Evolutionary conservation across 2,797 vertebrate species (phyloP).

Genomic region (Philypnodon macrostomus): DNA sequence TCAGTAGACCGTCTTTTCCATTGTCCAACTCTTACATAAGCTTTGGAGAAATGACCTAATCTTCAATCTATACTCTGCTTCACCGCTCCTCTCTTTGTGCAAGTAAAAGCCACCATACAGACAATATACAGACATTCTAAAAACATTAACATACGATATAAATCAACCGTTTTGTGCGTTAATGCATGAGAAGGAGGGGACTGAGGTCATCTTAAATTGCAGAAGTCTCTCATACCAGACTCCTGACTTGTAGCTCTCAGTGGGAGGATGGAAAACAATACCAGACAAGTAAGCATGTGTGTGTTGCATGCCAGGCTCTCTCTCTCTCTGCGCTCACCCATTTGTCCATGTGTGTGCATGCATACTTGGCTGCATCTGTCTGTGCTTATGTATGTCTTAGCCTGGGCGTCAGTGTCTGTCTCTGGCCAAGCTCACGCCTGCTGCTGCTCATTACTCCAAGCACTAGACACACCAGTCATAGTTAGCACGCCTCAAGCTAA

Average conservation of each 20-base stretch:
- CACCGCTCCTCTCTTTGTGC: conserved; percentile 36
- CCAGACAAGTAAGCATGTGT: conserved; percentile 21
- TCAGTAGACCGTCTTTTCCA: conserved; percentile 57
- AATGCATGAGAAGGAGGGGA: conserved; percentile 8
- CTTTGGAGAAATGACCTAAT: conserved; percentile 41
- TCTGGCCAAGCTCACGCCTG: conserved; percentile 37
- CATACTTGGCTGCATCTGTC: conserved; percentile 54
- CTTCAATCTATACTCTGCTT: conserved; percentile 33
- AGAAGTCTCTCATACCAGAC: conserved; percentile 57
- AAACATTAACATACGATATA: no score
- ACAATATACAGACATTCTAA: no score
- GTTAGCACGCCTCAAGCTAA: conserved; percentile 33
- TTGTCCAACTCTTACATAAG: conserved; percentile 57
- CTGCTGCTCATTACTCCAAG: conserved; percentile 51
- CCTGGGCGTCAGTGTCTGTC: conserved; percentile 57
- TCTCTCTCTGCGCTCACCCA: conserved; percentile 17
- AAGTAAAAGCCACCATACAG: conserved; percentile 10
- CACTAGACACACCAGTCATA: conserved; percentile 43
- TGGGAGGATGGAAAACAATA: conserved; percentile 60
- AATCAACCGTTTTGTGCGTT: not conserved
- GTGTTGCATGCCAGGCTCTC: conserved; percentile 4
- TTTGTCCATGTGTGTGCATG: conserved; percentile 24
- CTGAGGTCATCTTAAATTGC: conserved; percentile 53
- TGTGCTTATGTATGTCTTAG: conserved; percentile 55
- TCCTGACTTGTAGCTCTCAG: conserved; percentile 46